A percentile compares a stretch with the other conserved stretches of the same genome.
Evolutionary conservation across 2,113 vertebrate genomes (phyloP).

Genomic region (Malurus melanocephalus): DNA sequence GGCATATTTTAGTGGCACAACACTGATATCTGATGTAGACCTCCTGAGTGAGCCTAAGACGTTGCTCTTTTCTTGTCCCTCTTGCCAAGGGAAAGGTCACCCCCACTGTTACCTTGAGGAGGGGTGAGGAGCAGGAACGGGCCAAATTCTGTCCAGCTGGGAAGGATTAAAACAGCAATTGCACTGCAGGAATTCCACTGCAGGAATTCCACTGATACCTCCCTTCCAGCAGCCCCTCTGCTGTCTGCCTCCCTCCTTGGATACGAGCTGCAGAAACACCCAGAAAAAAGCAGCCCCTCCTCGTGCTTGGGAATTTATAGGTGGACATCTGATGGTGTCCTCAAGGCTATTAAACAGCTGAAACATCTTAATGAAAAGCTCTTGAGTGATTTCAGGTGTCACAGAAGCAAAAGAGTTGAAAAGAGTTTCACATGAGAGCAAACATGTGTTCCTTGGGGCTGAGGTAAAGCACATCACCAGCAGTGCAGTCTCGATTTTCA

Average conservation of each 20-base stretch:
- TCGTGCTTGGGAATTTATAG: fast-evolving
- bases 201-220: not conserved
- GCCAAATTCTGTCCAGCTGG: not conserved
- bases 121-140: not conserved
- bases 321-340: not conserved
- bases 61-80: not conserved
- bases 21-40: fast-evolving
- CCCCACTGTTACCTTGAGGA: not conserved
- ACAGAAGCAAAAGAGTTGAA: too few species aligned
- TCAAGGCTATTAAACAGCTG: not conserved
- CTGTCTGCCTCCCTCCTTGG: not conserved
- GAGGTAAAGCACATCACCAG: too few species aligned
- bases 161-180: not conserved
- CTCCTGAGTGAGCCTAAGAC: not conserved
- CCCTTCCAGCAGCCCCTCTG: not conserved
- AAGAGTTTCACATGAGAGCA: too few species aligned
- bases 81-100: not conserved
- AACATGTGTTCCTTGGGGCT: too few species aligned
- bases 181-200: fast-evolving
- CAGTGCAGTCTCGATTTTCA: too few species aligned
- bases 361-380: not conserved
- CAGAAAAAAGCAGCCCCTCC: fast-evolving
- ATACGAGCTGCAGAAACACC: fast-evolving
- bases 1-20: not conserved
- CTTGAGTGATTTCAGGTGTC: not conserved